phyloP scores from a whole-genome alignment of 1,140 invertebrate species.

The Frieseomelitta varia region DNA sequence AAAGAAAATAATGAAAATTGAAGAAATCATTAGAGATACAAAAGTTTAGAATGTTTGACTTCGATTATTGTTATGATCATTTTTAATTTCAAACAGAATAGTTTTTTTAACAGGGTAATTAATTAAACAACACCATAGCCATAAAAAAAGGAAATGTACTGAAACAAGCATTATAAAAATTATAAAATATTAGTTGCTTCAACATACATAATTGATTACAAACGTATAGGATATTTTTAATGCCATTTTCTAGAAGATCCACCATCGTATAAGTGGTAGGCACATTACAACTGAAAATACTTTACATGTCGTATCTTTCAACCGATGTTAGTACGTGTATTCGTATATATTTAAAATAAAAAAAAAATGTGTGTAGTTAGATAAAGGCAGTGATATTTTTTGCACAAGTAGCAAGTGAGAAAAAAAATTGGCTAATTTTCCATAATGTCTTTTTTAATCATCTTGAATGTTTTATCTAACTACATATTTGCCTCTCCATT shows the following conservation, averaged over 20 bases:
- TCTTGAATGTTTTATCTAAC: conserved; percentile 30
- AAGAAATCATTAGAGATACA: not conserved
- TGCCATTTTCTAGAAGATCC: conserved; percentile 38
- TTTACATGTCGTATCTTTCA: conserved; percentile 33
- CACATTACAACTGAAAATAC: conserved; percentile 43
- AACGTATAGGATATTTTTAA: conserved; percentile 47
- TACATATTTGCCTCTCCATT: not conserved
- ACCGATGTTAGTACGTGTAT: conserved; percentile 1
- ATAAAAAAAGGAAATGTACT: conserved; percentile 11
- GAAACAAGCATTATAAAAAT: conserved; percentile 24
- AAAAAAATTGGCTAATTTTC: not conserved
- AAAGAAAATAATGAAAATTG: not conserved
- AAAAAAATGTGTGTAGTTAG: conserved; percentile 16
- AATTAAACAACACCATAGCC: conserved; percentile 28
- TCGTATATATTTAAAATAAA: conserved; percentile 1
- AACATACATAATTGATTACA: conserved; percentile 30
- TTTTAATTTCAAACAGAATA: not conserved
- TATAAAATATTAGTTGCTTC: conserved; percentile 28
- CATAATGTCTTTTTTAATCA: not conserved
- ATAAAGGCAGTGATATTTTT: conserved; percentile 39
- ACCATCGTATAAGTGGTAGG: conserved; percentile 40
- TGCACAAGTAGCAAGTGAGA: conserved; percentile 32
- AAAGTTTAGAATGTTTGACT: not conserved
- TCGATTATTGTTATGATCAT: conserved; percentile 13
- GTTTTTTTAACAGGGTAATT: not conserved